These are phyloP conservation scores for Remorina albescens DNA, from an alignment of 2,797 vertebrate species.

Conservation along the genomic window DNA sequence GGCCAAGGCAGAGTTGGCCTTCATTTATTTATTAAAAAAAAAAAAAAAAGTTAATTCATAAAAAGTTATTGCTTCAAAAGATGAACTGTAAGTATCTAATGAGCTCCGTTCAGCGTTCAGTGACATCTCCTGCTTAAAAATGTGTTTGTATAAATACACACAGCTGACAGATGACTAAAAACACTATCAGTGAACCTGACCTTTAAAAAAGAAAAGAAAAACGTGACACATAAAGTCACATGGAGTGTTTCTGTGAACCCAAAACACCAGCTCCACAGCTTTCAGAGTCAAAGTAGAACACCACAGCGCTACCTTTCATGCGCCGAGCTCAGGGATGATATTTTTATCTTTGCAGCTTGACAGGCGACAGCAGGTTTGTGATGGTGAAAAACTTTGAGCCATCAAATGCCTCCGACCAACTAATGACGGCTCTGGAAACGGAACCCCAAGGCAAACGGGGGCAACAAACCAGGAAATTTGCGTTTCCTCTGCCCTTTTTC, in stretches of 20 bases:
- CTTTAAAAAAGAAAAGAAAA: no score
- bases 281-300: slow-evolving; percentile 34
- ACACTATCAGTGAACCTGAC: background rate
- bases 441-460: background rate
- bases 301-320: slow-evolving; percentile 31
- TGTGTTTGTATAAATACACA: background rate
- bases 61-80: background rate
- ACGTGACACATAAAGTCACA: background rate
- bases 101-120: no score
- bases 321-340: slow-evolving; percentile 6
- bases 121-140: no score
- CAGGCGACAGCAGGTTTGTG: slow-evolving; percentile 40
- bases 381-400: slow-evolving; percentile 30
- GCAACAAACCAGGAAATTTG: slow-evolving; percentile 1
- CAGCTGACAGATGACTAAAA: background rate
- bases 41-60: background rate
- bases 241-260: background rate
- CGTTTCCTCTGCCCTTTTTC: background rate
- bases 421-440: slow-evolving; percentile 40
- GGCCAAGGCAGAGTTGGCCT: background rate
- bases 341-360: slow-evolving; percentile 43
- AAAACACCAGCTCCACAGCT: background rate
- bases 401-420: slow-evolving; percentile 20
- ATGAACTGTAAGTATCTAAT: slow-evolving; percentile 11
- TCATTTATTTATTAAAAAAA: background rate